Base-by-base conservation (phyloP, 2,888 invertebrate genomes). In the Hoplodrina ambigua region DNA sequence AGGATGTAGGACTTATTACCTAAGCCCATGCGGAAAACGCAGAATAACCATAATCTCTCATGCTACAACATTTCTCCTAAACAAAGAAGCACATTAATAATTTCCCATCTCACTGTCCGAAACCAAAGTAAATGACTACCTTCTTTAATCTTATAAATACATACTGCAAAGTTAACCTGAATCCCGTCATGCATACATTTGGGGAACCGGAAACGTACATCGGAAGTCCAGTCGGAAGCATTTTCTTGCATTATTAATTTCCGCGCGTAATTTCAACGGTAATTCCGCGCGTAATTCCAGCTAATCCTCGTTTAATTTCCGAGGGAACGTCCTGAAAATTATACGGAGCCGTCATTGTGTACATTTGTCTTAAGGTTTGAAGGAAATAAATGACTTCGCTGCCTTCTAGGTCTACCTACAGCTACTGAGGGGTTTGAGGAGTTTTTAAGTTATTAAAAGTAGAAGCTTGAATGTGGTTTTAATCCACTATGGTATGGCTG, bases 191-290 rank as follows among this genome's bases (percentile, higher is more conserved):
- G 81, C 77, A 72, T 71, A 64, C 66, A 62, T 46, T 59, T n/a
- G 52, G 15, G 15, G 17, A 61, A 55, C 67, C 66, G 83, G 78
- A 83, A 64, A 59, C 71, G 65, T 59, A 71, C 54, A 33, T 59
- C 76, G 58, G 60, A 64, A 66, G 72, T 59, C 73, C 72, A 69
- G 65, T 69, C 49, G 52, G 55, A 64, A 73, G 62, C 68, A 66
- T 75, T 75, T 78, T 69, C 70, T 81, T 82, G 72, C 72, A 83
- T 79, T 84, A 86, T 85, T 85, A 86, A 82, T 75, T 61, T 15
- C 55, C 52, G n/a, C 55, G 44, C 52, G 66, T 72, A 76, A 79
- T 72, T 59, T 50, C 65, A 46, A 30, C 30, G 41, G 73, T 73
- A 71, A 69, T 69, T 66, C 54, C 61, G 57, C 33, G 44, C 30